Evolutionary conservation across 2,888 invertebrate species (phyloP).

Genomic region (Didymodactylos carnosus): DNA sequence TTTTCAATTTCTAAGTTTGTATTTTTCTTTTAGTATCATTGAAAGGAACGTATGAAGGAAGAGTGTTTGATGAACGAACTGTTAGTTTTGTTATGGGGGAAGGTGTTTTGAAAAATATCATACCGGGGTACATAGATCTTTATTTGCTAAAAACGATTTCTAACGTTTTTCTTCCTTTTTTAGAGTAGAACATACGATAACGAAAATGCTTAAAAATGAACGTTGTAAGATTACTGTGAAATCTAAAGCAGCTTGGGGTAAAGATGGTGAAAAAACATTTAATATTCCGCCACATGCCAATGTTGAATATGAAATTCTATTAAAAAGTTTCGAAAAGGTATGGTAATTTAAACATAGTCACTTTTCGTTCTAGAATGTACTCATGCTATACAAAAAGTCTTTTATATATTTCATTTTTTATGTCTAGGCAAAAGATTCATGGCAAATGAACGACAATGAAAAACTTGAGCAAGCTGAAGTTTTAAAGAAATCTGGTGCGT

Average conservation of each 20-base stretch:
- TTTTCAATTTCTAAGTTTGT: slow-evolving; percentile 1
- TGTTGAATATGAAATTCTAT: slow-evolving; percentile 50
- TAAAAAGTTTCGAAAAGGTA: slow-evolving; percentile 64
- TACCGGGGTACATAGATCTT: slow-evolving; percentile 47
- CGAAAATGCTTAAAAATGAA: slow-evolving; percentile 60
- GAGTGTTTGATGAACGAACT: slow-evolving; percentile 53
- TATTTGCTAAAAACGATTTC: slow-evolving; percentile 47
- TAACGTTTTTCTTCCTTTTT: neutral
- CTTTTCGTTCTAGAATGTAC: too few relatives aligned
- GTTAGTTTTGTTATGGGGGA: slow-evolving; percentile 68
- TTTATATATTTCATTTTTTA: slow-evolving; percentile 1
- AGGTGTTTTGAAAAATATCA: slow-evolving; percentile 51
- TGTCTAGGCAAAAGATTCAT: slow-evolving; percentile 50
- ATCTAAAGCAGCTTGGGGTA: slow-evolving; percentile 60
- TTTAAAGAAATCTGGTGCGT: slow-evolving; percentile 72
- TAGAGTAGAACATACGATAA: slow-evolving; percentile 27
- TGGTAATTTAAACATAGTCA: neutral
- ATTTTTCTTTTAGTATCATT: too few relatives aligned
- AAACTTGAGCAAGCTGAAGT: slow-evolving; percentile 59
- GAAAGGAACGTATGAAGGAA: slow-evolving; percentile 31
- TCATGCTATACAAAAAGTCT: neutral
- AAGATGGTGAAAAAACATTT: slow-evolving; percentile 47
- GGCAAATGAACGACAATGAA: slow-evolving; percentile 59
- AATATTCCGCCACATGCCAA: slow-evolving; percentile 55
- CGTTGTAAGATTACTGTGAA: slow-evolving; percentile 44